phyloP scores from a whole-genome alignment of 2,113 vertebrate genomes.

The Isurus oxyrinchus region DNA sequence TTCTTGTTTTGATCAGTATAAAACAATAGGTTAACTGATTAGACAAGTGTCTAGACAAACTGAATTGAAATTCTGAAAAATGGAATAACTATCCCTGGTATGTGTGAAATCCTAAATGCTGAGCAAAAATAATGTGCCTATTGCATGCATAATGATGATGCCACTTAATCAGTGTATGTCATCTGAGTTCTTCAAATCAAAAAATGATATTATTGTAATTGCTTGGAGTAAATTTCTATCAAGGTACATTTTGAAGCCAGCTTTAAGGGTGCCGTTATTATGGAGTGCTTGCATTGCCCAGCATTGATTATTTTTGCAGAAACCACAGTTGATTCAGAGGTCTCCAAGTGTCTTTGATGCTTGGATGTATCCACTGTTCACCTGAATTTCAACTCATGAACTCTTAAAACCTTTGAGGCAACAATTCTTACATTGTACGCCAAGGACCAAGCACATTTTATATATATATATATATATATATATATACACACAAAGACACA shows the following conservation, averaged over 20 bases:
- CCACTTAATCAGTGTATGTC: neutral
- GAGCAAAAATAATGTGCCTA: neutral
- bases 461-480: neutral
- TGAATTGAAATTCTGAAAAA: neutral
- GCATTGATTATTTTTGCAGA: neutral
- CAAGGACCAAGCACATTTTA: neutral
- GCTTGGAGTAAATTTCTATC: neutral
- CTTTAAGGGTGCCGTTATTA: neutral
- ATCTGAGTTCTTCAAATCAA: neutral
- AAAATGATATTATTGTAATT: neutral
- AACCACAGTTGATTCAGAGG: neutral
- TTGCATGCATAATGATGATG: neutral
- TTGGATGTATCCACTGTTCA: neutral
- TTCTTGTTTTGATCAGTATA: neutral
- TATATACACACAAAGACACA: conserved; percentile 9
- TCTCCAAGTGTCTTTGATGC: neutral
- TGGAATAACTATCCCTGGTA: neutral
- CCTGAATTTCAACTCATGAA: neutral
- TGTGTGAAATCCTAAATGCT: neutral
- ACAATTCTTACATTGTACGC: neutral
- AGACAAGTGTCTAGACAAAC: neutral
- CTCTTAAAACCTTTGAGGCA: neutral
- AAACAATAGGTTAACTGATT: neutral
- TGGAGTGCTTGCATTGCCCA: neutral
- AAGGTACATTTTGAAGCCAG: neutral